These are phyloP conservation scores for Paramacrobiotus metropolitanus DNA, from an alignment of 1,140 invertebrate species.

Conservation along the genomic window DNA sequence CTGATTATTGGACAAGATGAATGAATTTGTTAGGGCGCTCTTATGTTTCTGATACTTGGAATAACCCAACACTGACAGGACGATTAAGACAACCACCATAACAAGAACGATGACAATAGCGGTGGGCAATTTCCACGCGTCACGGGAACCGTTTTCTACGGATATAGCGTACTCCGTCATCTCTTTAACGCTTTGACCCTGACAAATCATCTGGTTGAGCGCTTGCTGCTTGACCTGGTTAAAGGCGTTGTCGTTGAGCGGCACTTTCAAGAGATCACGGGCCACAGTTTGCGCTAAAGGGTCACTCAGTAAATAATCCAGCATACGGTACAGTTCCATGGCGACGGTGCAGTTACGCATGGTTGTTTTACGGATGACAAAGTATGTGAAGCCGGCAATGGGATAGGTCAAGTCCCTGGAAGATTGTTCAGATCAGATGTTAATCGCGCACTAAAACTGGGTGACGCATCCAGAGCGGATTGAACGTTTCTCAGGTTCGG, in stretches of 20 bases:
- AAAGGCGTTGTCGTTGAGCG: conserved; percentile 3
- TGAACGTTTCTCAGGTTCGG: conserved; percentile 9
- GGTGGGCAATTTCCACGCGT: conserved; percentile 13
- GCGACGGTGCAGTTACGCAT: conserved; percentile 14
- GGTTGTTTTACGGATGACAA: conserved; percentile 13
- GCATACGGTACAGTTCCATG: conserved; percentile 16
- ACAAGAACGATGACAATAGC: conserved; percentile 3
- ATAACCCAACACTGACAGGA: neutral
- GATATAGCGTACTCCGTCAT: conserved; percentile 12
- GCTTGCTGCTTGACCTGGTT: conserved; percentile 9
- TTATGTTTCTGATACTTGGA: neutral
- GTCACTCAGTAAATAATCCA: conserved; percentile 15
- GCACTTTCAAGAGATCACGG: conserved; percentile 11
- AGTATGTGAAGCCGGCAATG: conserved; percentile 16
- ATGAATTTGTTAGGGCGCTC: neutral
- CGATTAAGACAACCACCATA: neutral
- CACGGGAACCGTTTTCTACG: conserved; percentile 9
- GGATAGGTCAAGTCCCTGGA: conserved; percentile 13
- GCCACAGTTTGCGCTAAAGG: conserved; percentile 9
- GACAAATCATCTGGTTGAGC: conserved; percentile 14
- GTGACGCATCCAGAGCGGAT: conserved; percentile 13
- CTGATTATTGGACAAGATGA: neutral
- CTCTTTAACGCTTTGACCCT: conserved; percentile 10
- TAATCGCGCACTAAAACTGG: neutral
- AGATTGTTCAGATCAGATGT: conserved; percentile 12